These are phyloP conservation scores for Chiridota heheva DNA, from an alignment of 35 echinoderm and acorn worm genomes.

Conservation along the genomic window DNA sequence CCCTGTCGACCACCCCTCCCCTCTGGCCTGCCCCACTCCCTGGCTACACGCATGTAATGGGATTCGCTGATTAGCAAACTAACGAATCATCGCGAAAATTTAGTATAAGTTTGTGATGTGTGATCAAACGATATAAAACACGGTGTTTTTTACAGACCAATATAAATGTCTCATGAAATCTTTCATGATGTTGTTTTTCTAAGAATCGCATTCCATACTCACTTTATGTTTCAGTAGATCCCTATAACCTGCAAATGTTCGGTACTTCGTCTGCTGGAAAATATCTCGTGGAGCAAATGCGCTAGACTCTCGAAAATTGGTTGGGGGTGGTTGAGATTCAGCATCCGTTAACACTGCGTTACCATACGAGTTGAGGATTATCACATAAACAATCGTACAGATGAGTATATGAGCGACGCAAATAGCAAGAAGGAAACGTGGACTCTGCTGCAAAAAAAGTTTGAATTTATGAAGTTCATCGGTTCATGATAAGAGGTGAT, in stretches of 20 bases:
- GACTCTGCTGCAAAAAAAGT: conserved; percentile 9
- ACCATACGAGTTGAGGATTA: conserved; percentile 28
- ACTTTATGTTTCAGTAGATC: conserved; percentile 35
- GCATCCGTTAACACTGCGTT: conserved; percentile 31
- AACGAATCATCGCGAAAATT: too few species aligned
- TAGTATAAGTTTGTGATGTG: too few species aligned
- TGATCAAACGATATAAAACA: too few species aligned
- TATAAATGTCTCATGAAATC: background rate
- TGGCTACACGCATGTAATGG: too few species aligned
- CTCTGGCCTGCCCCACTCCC: too few species aligned
- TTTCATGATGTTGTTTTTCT: background rate
- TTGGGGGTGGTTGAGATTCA: conserved; percentile 14
- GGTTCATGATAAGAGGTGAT: too few species aligned
- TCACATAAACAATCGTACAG: conserved; percentile 33
- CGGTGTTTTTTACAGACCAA: background rate
- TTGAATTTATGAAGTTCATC: too few species aligned
- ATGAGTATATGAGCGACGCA: conserved; percentile 25
- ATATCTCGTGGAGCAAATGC: background rate
- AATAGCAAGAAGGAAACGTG: conserved; percentile 17
- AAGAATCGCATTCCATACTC: background rate
- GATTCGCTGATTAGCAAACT: too few species aligned
- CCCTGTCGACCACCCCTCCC: too few species aligned
- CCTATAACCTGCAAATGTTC: conserved; percentile 16
- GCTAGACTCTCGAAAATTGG: background rate
- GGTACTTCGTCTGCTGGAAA: background rate